Conservation (phyloP, 2,888 invertebrate genomes). For the Polydrusus tereticollis region DNA sequence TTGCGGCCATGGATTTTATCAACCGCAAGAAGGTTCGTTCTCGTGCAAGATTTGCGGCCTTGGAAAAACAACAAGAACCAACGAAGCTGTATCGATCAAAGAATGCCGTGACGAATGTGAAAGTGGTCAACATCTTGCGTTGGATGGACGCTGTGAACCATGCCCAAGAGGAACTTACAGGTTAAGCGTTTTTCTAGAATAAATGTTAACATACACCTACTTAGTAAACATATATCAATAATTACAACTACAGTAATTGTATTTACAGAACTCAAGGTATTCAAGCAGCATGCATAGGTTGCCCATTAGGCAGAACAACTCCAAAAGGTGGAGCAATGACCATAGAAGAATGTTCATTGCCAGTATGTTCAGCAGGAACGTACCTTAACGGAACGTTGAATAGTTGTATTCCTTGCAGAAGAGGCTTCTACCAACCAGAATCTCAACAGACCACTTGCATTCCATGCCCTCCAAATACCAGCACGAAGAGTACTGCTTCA, state of each 20-base stretch:
- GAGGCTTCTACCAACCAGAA: slow-evolving; percentile 91
- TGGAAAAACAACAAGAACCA: slow-evolving; percentile 92
- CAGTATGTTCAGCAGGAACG: slow-evolving; percentile 86
- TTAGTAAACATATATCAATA: background rate
- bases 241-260: background rate
- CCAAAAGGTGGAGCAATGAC: slow-evolving; percentile 86
- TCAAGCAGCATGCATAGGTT: slow-evolving; percentile 88
- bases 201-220: background rate
- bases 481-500: slow-evolving; percentile 85
- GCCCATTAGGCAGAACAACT: slow-evolving; percentile 92
- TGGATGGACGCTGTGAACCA: slow-evolving; percentile 91
- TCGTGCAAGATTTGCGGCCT: slow-evolving; percentile 89
- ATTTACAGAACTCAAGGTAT: slow-evolving; percentile 78
- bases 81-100: slow-evolving; percentile 87
- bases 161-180: slow-evolving; percentile 79
- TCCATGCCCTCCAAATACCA: slow-evolving; percentile 90
- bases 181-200: no score
- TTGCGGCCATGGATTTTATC: slow-evolving; percentile 95
- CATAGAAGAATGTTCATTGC: slow-evolving; percentile 92
- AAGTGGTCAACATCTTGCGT: slow-evolving; percentile 85
- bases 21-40: slow-evolving; percentile 91
- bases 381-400: slow-evolving; percentile 90
- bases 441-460: slow-evolving; percentile 89
- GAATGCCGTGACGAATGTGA: slow-evolving; percentile 94
- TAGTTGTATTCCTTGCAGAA: slow-evolving; percentile 88